Evolutionary conservation across 2,113 vertebrate species (phyloP).

Genomic region (Campylomormyrus tamandua): DNA sequence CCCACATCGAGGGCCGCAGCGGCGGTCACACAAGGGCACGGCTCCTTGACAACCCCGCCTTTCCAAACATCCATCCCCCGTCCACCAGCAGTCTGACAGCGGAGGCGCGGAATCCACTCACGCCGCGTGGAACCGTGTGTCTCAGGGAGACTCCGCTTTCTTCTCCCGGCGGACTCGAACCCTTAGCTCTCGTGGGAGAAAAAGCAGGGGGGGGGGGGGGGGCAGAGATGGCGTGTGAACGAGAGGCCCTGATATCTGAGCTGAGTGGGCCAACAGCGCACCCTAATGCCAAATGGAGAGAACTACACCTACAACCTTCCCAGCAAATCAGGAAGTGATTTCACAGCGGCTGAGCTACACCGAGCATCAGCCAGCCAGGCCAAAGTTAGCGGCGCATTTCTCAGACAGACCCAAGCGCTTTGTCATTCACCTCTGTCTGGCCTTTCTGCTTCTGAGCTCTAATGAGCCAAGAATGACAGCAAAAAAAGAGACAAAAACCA

Average conservation of each 20-base stretch:
- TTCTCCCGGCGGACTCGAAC: not conserved
- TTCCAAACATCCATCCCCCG: not conserved
- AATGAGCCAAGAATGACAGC: not conserved
- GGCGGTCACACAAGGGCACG: constrained; percentile 33
- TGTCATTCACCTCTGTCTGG: not conserved
- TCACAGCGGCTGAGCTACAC: not conserved
- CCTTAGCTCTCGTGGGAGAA: not conserved
- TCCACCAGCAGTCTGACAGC: not conserved
- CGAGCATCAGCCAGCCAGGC: not conserved
- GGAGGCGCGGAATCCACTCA: not conserved
- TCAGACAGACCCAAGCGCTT: not conserved
- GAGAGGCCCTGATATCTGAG: constrained; percentile 5
- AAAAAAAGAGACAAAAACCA: not conserved
- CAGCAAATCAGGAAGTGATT: not conserved
- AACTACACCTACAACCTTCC: constrained; percentile 29
- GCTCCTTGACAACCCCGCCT: not conserved
- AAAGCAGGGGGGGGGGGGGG: not conserved
- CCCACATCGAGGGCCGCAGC: constrained; percentile 59
- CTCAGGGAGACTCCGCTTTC: no score
- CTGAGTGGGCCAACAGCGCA: constrained; percentile 43
- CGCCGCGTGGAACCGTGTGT: not conserved
- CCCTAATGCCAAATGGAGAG: constrained; percentile 46
- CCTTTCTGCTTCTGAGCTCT: not conserved
- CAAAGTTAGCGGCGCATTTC: not conserved
- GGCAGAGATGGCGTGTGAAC: not conserved